Evolutionary conservation across 1,140 invertebrate genomes (phyloP), one percentile per base, ranked within the genome.

Genomic region (Drosophila ananassae): DNA sequence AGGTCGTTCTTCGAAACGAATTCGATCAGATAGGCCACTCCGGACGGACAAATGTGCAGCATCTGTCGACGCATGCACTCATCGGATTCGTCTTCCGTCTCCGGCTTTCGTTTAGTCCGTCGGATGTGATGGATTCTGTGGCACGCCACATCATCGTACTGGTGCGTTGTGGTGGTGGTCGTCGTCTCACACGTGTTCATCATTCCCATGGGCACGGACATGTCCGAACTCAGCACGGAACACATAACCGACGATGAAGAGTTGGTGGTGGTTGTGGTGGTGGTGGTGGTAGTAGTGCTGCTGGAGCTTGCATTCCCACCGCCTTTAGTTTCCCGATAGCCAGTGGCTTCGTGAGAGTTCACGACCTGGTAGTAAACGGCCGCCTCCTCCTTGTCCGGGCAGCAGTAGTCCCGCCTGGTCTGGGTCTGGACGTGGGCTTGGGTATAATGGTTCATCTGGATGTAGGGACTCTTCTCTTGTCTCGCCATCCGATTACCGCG

Each of bases 101-200:
- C 59, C 41, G 6, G 41, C 13, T 17, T 17, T 2, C 13, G 41
- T 22, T 10, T 12, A 5, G 34, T 37, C 34, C 34, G 10, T 10
- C 34, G 34, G 4, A 12, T 37, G 3, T 10, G 34, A 12, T 37
- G 9, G 8, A 10, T 47, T 25, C 51, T 5, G n/a, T 68, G 54
- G 13, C 73, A 77, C 0, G 78, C 79, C 22, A 90, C 89, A 57
- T 90, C 87, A 39, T 91, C 90, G 47, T 91, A 91, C 41, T 91
- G 90, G 73, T 91, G 90, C 5, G 90, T 91, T 7, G 80, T 85
- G 6, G 80, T 81, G 22, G 80, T 83, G 0, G 84, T 89, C 5
- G 90, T 85, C 2, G 81, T 75, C 32, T 82, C 83, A 2, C 72
- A 72, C 0, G 77, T 68, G 37, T 62, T 90, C 0, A 63, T 60